These are phyloP conservation scores for Zophobas morio DNA, from an alignment of 1,140 invertebrate species.

Conservation along the genomic window DNA sequence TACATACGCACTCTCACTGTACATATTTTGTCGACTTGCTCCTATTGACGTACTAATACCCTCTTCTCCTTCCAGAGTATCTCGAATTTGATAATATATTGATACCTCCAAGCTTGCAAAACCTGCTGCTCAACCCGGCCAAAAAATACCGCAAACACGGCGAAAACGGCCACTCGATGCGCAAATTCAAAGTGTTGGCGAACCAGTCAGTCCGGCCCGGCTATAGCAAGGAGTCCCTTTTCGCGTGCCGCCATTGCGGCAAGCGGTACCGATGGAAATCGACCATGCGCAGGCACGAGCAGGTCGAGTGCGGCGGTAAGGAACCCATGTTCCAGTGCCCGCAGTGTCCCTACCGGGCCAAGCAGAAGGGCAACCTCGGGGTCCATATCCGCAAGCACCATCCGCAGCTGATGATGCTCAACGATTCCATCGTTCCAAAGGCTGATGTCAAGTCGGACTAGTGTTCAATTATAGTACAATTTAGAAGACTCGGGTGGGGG, in stretches of 20 bases:
- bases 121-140: conserved; percentile 53
- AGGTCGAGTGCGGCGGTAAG: conserved; percentile 90
- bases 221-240: conserved; percentile 78
- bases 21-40: conserved; percentile 40
- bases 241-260: conserved; percentile 84
- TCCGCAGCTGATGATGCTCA: conserved; percentile 53
- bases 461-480: conserved; percentile 39
- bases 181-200: conserved; percentile 59
- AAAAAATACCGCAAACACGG: conserved; percentile 46
- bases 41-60: conserved; percentile 16
- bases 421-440: conserved; percentile 45
- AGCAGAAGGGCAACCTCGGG: conserved; percentile 84
- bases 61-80: conserved; percentile 61
- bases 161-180: conserved; percentile 50
- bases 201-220: conserved; percentile 67
- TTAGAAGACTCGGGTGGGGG: conserved; percentile 28
- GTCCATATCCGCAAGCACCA: conserved; percentile 87
- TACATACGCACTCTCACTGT: conserved; percentile 41
- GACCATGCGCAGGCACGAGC: conserved; percentile 85
- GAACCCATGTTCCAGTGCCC: conserved; percentile 86
- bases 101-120: conserved; percentile 58
- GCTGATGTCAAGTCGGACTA: conserved; percentile 28
- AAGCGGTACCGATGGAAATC: conserved; percentile 88
- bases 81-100: conserved; percentile 65
- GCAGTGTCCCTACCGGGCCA: conserved; percentile 83